Evolutionary conservation across 2,888 invertebrate species (phyloP), one percentile per base, ranked within the genome.

Genomic region (Nymphalis c-album): DNA sequence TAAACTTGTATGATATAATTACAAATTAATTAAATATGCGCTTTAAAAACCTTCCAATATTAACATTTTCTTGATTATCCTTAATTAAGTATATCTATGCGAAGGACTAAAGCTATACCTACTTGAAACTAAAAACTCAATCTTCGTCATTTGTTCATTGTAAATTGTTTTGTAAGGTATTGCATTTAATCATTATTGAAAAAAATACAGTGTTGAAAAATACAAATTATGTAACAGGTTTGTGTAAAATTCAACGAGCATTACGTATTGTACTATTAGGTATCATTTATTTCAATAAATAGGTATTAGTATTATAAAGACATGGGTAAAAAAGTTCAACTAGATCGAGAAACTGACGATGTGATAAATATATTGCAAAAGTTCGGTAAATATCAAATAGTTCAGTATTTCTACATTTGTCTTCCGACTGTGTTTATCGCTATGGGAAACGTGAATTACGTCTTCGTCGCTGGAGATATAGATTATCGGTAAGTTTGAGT

Each of bases 341-440:
- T 16, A 7, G 7, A 59, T 7, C 8, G n/a, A 20, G 18, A 46
- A 45, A 7, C 16, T 10, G 45, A 26, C 13, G 55, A 60, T 7
- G 26, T 53, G 5, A 46, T 60, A 22, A 53, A 65, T 47, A 65
- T 71, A 45, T 67, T 86, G 63, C 87, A 88, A 59, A 82, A 79
- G 47, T 92, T 91, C 72, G 92, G 93, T 0, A 85, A 76, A 71
- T 93, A 87, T 72, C 93, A 93, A 71, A 75, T 78, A 26, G 62
- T 83, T 26, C 88, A 90, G 60, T 89, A 84, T 53, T 60, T 75
- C 0, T 71, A 82, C 20, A 77, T 84, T 18, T 87, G 86, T 70
- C 31, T 88, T 0, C 83, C 88, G 0, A 79, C 82, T 0, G 17
- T 88, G 2, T 81, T 85, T 26, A 75, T 85, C 0, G 83, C 84